A percentile compares a stretch with the other conserved stretches of the same genome.
Evolutionary conservation across 2,113 vertebrate genomes (phyloP).

Genomic region (Ondatra zibethicus): DNA sequence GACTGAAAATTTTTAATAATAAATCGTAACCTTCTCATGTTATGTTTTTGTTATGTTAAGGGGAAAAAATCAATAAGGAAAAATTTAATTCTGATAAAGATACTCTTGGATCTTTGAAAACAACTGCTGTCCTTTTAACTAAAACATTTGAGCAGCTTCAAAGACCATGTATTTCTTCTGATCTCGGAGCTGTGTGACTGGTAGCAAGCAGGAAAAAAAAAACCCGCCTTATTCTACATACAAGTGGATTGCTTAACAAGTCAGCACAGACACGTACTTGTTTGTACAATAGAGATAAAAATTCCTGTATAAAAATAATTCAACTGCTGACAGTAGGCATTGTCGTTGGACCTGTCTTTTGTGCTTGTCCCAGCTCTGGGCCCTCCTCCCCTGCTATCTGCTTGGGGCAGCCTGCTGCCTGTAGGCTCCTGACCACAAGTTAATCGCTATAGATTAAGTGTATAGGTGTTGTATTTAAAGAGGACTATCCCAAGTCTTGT

Average conservation of each 20-base stretch:
- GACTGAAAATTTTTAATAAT: slow-evolving; percentile 84
- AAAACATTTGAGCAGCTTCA: slow-evolving; percentile 92
- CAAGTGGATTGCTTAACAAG: slow-evolving; percentile 92
- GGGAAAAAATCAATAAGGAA: slow-evolving; percentile 88
- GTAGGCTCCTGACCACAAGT: slow-evolving; percentile 92
- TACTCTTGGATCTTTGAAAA: slow-evolving; percentile 90
- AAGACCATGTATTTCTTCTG: slow-evolving; percentile 91
- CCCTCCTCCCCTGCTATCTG: slow-evolving; percentile 84
- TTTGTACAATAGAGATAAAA: slow-evolving; percentile 93
- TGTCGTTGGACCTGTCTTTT: slow-evolving; percentile 87
- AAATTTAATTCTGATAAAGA: slow-evolving; percentile 91
- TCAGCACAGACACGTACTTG: slow-evolving; percentile 93
- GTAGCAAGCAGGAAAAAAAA: slow-evolving; percentile 87
- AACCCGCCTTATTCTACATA: slow-evolving; percentile 88
- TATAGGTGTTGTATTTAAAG: slow-evolving; percentile 71
- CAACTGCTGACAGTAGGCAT: slow-evolving; percentile 91
- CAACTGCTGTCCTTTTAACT: slow-evolving; percentile 92
- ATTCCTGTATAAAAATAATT: slow-evolving; percentile 94
- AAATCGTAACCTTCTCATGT: slow-evolving; percentile 87
- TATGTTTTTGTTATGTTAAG: slow-evolving; percentile 86
- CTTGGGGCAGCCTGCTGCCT: slow-evolving; percentile 86
- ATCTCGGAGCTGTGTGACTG: slow-evolving; percentile 90
- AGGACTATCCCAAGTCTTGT: slow-evolving; percentile 24
- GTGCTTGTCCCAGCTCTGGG: slow-evolving; percentile 85
- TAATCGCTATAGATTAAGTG: slow-evolving; percentile 92